phyloP scores from a whole-genome alignment of 2,797 vertebrate genomes.

The Lemur catta region DNA sequence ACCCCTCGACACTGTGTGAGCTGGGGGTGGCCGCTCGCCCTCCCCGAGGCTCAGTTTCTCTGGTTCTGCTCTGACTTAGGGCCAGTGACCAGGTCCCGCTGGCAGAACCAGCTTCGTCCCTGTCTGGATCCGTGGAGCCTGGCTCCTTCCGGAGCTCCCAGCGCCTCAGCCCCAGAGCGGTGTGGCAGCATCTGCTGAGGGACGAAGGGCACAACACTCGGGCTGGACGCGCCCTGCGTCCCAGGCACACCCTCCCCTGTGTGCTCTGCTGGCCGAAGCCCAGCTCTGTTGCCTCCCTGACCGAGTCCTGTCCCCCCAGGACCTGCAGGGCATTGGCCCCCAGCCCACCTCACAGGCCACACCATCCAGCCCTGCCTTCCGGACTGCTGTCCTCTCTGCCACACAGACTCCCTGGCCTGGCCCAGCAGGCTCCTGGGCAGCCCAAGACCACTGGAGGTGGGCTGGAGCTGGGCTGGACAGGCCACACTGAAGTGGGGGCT shows the following conservation, averaged over 20 bases:
- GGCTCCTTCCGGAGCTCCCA: neutral
- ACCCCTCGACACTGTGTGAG: neutral
- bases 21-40: neutral
- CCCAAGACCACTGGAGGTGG: neutral
- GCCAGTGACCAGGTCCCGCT: neutral
- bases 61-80: neutral
- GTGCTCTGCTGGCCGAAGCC: neutral
- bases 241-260: neutral
- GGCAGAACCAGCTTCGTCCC: neutral
- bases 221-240: conserved; percentile 46
- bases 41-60: neutral
- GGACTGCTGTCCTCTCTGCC: neutral
- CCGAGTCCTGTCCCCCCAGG: neutral
- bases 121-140: neutral
- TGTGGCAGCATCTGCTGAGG: neutral
- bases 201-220: neutral
- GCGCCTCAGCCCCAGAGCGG: neutral
- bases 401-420: neutral
- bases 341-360: neutral
- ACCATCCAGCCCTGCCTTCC: neutral
- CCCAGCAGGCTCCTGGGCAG: neutral
- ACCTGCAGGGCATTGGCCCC: neutral
- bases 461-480: neutral
- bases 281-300: neutral
- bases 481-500: neutral